Base-by-base conservation (phyloP, 1,140 invertebrate genomes). In the Leguminivora glycinivorella region DNA sequence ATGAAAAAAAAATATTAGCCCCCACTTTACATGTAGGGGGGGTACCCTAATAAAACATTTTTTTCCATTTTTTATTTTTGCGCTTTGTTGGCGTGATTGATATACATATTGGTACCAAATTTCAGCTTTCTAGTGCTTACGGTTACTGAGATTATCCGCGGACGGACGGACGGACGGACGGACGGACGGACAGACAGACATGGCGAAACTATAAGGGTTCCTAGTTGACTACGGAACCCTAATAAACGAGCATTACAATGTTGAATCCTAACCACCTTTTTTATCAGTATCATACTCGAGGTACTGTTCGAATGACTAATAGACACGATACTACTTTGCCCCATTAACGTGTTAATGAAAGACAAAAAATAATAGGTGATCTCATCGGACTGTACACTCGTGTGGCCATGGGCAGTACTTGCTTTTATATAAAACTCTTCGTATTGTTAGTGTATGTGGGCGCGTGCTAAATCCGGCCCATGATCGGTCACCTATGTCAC, bases 301-400 rank as follows among this genome's bases (percentile, higher is more conserved):
- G 58, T 63, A 63, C 58, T 63, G 58, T 63, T 63, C n/a, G 25
- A 63, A 25, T 63, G 58, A 63, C 58, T 63, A 25, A 4, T 25
- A 52, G 58, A 29, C 58, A 63, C 58, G 26, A 63, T 63, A 63
- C 58, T 29, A 60, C 58, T 63, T 63, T 63, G 29, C 25, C 58
- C 22, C 67, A 69, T 70, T 67, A 70, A 71, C 75, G 69, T 79
- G 74, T 67, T 78, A 77, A 79, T 81, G 73, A 77, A 79, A 79
- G 73, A 70, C 74, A 83, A 76, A 85, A 83, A 78, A 78, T 74
- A 76, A 77, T 75, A 73, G 74, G 70, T 82, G 82, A 83, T 80
- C 75, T 82, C 75, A 77, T 72, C 68, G 56, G 58, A 52, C 68
- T 60, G 58, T 7, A 63, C 26, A 70, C 70, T 77, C 69, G 67